phyloP scores from a whole-genome alignment of 1,140 invertebrate species.

The Saccostrea cuccullata region DNA sequence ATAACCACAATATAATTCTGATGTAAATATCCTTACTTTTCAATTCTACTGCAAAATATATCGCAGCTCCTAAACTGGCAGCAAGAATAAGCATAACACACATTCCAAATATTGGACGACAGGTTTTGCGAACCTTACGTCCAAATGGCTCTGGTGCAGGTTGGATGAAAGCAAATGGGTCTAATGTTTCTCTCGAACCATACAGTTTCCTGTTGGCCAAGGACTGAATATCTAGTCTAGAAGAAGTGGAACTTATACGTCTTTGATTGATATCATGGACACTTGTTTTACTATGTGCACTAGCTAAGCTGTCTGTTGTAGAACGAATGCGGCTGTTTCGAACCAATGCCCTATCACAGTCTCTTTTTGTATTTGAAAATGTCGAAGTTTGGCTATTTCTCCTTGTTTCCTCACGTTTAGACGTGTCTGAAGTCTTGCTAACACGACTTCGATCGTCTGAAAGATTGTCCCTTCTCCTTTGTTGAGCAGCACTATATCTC shows the following conservation, averaged over 20 bases:
- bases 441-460: conserved; percentile 51
- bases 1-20: background rate
- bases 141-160: conserved; percentile 56
- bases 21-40: conserved; percentile 50
- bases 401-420: conserved; percentile 6
- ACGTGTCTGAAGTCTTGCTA: conserved; percentile 40
- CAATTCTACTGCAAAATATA: conserved; percentile 58
- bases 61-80: conserved; percentile 57
- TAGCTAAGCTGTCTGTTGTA: conserved; percentile 41
- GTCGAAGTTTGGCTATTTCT: conserved; percentile 22
- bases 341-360: conserved; percentile 19
- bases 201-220: background rate
- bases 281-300: conserved; percentile 50
- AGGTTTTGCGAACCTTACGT: conserved; percentile 50
- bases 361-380: conserved; percentile 41
- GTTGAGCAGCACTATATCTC: background rate
- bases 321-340: conserved; percentile 6
- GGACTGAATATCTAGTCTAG: conserved; percentile 11
- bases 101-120: conserved; percentile 55
- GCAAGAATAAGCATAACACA: conserved; percentile 55
- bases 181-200: conserved; percentile 21
- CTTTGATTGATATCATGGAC: conserved; percentile 45
- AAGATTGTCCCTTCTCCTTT: conserved; percentile 37
- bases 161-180: conserved; percentile 58
- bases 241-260: conserved; percentile 9